These are phyloP conservation scores for Charina bottae DNA, from an alignment of 2,113 vertebrate genomes.

Conservation along the genomic window DNA sequence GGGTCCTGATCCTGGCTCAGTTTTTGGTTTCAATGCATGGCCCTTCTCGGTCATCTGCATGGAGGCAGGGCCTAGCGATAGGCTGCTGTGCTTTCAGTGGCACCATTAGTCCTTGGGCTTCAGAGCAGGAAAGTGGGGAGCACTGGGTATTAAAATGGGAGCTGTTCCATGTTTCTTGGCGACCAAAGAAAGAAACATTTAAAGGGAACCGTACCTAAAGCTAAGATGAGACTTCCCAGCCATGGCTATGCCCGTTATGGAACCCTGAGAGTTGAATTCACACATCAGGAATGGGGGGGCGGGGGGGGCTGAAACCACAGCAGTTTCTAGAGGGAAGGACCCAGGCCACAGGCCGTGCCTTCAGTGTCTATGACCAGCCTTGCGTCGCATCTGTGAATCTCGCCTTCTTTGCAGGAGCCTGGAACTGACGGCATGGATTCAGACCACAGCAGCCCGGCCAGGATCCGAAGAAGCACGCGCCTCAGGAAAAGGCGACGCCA, in stretches of 20 bases:
- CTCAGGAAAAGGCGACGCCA: constrained; percentile 52
- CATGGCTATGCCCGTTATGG: background rate
- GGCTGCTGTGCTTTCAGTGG: too few species aligned
- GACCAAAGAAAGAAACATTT: too few species aligned
- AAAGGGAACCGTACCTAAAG: too few species aligned
- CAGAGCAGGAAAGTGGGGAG: too few species aligned
- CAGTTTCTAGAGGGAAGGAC: background rate
- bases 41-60: too few species aligned
- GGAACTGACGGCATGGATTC: background rate
- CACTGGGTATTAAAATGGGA: background rate
- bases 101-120: too few species aligned
- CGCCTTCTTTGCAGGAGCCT: background rate
- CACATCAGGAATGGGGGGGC: background rate
- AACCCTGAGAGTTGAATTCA: background rate
- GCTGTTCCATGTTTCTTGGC: too few species aligned
- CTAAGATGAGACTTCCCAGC: too few species aligned
- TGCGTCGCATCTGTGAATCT: background rate
- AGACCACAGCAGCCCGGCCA: background rate
- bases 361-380: background rate
- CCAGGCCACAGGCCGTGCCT: background rate
- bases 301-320: background rate
- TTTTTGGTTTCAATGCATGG: too few species aligned
- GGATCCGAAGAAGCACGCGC: constrained; percentile 52
- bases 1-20: too few species aligned
- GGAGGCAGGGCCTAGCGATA: too few species aligned